Evolutionary conservation across 2,888 invertebrate species (phyloP).

Genomic region (Allophyes oxyacanthae): DNA sequence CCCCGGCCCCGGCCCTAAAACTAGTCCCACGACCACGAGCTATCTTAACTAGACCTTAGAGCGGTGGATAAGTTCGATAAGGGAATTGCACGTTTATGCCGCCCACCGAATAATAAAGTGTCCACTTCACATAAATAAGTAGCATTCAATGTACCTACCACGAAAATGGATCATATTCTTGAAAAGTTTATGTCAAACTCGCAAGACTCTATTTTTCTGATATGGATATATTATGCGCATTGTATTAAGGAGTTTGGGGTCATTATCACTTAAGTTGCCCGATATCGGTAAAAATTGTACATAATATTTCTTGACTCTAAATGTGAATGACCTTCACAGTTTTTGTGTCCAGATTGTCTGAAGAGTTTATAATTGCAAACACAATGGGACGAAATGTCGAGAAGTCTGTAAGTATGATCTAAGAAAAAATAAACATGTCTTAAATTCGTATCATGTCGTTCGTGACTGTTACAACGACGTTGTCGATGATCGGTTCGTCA

Average conservation of each 20-base stretch:
- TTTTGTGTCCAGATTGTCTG: too few relatives aligned
- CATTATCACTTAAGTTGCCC: too few relatives aligned
- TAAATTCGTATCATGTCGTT: slow-evolving; percentile 53
- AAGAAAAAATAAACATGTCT: neutral
- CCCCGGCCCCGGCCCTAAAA: too few relatives aligned
- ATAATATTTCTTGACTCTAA: too few relatives aligned
- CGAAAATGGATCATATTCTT: slow-evolving; percentile 27
- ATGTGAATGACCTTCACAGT: too few relatives aligned
- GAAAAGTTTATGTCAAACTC: slow-evolving; percentile 17
- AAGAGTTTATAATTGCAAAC: too few relatives aligned
- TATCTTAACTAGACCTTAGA: slow-evolving; percentile 47
- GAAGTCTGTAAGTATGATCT: slow-evolving; percentile 11
- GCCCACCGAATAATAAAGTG: slow-evolving; percentile 25
- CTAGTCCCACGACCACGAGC: slow-evolving; percentile 32
- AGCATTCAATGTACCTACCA: slow-evolving; percentile 22
- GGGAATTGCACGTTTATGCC: slow-evolving; percentile 39
- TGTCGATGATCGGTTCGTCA: slow-evolving; percentile 66
- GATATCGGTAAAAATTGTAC: too few relatives aligned
- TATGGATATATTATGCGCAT: too few relatives aligned
- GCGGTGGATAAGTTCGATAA: slow-evolving; percentile 42
- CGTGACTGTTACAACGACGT: slow-evolving; percentile 59
- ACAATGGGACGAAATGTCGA: too few relatives aligned
- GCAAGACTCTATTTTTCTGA: slow-evolving; percentile 19
- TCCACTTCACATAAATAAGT: slow-evolving; percentile 18
- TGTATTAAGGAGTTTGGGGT: too few relatives aligned